Evolutionary conservation across 2,113 vertebrate species (phyloP).

Genomic region (Lycaon pictus): DNA sequence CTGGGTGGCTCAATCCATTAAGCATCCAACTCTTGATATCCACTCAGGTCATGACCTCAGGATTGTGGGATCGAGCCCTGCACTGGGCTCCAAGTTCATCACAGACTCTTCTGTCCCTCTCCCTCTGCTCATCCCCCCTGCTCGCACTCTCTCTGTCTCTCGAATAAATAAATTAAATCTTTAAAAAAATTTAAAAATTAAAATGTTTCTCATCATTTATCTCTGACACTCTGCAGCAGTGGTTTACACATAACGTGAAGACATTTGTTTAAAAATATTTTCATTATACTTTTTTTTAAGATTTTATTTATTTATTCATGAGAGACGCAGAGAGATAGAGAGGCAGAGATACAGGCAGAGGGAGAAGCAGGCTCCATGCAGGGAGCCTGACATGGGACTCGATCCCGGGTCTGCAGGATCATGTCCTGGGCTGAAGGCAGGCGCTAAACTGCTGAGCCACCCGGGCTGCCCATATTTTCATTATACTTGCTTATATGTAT

Average conservation of each 20-base stretch:
- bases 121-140: not conserved
- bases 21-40: not conserved
- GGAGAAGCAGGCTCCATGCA: too few species aligned
- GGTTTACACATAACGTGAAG: not conserved
- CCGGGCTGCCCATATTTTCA: not conserved
- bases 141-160: not conserved
- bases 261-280: not conserved
- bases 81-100: not conserved
- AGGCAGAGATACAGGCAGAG: too few species aligned
- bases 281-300: not conserved
- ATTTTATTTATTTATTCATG: too few species aligned
- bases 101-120: not conserved
- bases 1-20: not conserved
- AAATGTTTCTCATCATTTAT: not conserved
- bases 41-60: not conserved
- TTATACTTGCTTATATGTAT: not conserved
- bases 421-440: too few species aligned
- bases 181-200: not conserved
- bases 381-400: too few species aligned
- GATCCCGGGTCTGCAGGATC: too few species aligned
- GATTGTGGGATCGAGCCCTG: not conserved
- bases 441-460: too few species aligned
- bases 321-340: too few species aligned
- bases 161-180: not conserved
- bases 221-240: constrained; percentile 40